Base-by-base conservation (phyloP, 1,140 invertebrate genomes). In the Panulirus ornatus region DNA sequence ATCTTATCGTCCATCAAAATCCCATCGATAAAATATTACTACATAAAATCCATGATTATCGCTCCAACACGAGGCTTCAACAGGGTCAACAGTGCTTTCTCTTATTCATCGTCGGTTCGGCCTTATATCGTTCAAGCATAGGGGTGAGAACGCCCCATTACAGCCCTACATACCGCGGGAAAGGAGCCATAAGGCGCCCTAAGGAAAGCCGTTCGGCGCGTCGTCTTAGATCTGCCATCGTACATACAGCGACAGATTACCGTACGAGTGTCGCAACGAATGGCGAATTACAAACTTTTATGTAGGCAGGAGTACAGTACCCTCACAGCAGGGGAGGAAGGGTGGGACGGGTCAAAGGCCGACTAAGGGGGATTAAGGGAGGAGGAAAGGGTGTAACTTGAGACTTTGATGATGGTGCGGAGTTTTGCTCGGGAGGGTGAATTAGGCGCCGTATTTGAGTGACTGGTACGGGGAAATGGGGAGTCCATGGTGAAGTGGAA, bases 261-360 rank as follows among this genome's bases (percentile, higher is more conserved):
- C 36, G 34, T 75, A 40, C 36, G 22, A 42, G 40, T 75, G 71
- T 75, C 36, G 71, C 2, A 30, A 6, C 58, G 58, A 66, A 66
- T 14, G 22, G 58, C 58, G 58, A 66, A 66, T 66, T 66, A 19
- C 58, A 27, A n/a, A 66, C n/a, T 66, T 66, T 66, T 66, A 66
- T 66, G 71, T 27, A 2, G 14, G 0, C 3, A 38, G 73, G 73
- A 34, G 19, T 3, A 42, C 9, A 5, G 27, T 51, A 42, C 58
- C 3, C 51, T 51, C 3, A 47, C 19, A 82, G 44, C 16, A 8
- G 14, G 42, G 5, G 76, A 79, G 2, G 27, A 42, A 30, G 27
- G 40, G 34, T 27, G n/a, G 34, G 73, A 30, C 14, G 78, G 27
- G n/a, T 40, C 19, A 34, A 34, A 36, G 47, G 47, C 42, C 16